Evolutionary conservation across 1,140 invertebrate genomes (phyloP), one percentile per base, ranked within the genome.

Genomic region (Hesperophylax magnus): DNA sequence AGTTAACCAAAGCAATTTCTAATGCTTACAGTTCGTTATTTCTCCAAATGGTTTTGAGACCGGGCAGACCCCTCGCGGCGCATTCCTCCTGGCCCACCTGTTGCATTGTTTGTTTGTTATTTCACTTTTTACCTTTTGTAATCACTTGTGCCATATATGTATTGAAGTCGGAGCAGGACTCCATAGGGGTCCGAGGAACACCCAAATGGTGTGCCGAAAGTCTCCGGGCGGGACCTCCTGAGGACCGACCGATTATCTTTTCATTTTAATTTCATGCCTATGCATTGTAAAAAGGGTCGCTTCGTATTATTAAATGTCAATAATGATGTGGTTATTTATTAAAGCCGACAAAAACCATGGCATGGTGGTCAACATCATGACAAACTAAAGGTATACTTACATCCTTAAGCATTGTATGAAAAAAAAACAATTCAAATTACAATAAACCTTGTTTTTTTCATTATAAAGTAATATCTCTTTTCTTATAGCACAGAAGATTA

Each of bases 251-350:
- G 69, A 72, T 72, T 67, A 67, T 67, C 31, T 67, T 67, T 72
- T 53, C 17, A 69, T 69, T 69, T 69, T 69, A 69, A 72, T 72
- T 72, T 72, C 47, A 17, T 72, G 53, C 67, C 34, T 47, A 34
- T 11, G 31, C 17, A 39, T 69, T 39, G 65, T 69, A 17, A 52
- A 61, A 39, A 67, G 63, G 63, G 22, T 69, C 27, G n/a, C 31
- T 17, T 24, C 65, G 18, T 69, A 69, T 61, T 24, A 39, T 39
- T 39, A 34, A 67, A 52, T 69, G 65, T 34, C 65, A 69, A 69
- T 69, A 39, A 47, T 47, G 39, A 14, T 47, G 39, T 14, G 14
- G 27, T 69, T 31, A 69, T 69, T 69, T 47, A 69, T 61, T 20
- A 61, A 24, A 47, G 39, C 39, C 0, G 9, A 47, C 11, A 3